These are phyloP conservation scores for Drosophila peninsularis DNA, from an alignment of 2,888 invertebrate species.

Conservation along the genomic window DNA sequence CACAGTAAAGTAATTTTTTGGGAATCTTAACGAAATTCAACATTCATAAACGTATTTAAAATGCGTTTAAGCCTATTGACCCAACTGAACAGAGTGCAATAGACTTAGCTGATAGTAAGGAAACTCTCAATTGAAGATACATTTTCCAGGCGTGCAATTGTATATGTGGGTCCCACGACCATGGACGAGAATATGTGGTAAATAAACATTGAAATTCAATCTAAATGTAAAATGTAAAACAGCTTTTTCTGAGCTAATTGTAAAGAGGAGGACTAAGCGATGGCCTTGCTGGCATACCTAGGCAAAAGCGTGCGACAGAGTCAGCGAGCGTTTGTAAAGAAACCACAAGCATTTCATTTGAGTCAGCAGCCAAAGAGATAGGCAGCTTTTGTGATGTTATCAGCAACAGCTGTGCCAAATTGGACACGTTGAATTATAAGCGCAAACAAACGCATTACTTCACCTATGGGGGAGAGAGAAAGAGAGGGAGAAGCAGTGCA, in stretches of 20 bases:
- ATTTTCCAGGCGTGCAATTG: slow-evolving; percentile 30
- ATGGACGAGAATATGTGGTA: slow-evolving; percentile 84
- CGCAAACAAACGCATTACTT: slow-evolving; percentile 43
- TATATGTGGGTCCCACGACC: slow-evolving; percentile 35
- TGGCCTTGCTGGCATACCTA: slow-evolving; percentile 47
- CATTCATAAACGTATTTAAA: slow-evolving; percentile 34
- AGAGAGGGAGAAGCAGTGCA: not conserved
- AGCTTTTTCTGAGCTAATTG: slow-evolving; percentile 21
- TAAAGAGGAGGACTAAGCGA: slow-evolving; percentile 27
- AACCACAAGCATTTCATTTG: slow-evolving; percentile 21
- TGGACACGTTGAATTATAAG: slow-evolving; percentile 49
- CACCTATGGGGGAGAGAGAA: not conserved
- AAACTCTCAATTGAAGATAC: slow-evolving; percentile 12
- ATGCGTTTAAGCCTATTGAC: slow-evolving; percentile 35
- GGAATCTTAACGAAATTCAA: slow-evolving; percentile 36
- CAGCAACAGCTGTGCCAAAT: slow-evolving; percentile 60
- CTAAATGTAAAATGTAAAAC: slow-evolving; percentile 30
- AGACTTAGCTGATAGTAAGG: slow-evolving; percentile 7
- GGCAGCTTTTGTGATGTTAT: slow-evolving; percentile 37
- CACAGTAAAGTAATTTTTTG: slow-evolving; percentile 45
- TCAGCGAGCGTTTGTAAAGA: slow-evolving; percentile 22
- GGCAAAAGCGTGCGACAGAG: slow-evolving; percentile 26
- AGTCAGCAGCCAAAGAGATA: slow-evolving; percentile 28
- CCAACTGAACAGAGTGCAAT: slow-evolving; percentile 32
- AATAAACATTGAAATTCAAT: slow-evolving; percentile 49